phyloP scores from a whole-genome alignment of 2,113 vertebrate genomes.

The Mungos mungo region DNA sequence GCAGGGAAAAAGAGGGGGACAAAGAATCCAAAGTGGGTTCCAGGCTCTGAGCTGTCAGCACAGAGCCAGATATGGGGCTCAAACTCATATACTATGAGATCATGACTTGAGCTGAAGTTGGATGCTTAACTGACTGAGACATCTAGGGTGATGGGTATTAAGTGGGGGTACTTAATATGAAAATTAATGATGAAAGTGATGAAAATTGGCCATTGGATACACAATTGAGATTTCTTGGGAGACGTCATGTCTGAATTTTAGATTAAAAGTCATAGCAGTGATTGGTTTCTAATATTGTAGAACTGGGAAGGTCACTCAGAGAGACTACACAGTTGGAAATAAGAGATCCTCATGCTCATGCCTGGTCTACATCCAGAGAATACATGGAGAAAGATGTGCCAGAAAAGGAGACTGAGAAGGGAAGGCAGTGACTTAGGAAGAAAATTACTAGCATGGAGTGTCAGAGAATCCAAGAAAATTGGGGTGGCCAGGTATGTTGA shows the following conservation, averaged over 20 bases:
- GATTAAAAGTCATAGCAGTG: background rate
- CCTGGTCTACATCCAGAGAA: background rate
- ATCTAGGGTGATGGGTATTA: background rate
- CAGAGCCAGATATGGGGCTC: too few species aligned
- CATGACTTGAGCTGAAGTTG: too few species aligned
- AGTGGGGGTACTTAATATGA: background rate
- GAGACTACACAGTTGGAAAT: background rate
- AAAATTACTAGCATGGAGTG: background rate
- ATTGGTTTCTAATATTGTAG: background rate
- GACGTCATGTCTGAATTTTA: background rate
- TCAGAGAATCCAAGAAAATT: background rate
- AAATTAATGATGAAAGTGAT: too few species aligned
- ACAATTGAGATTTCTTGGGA: background rate
- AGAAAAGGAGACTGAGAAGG: background rate
- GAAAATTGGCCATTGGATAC: background rate
- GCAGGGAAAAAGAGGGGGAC: too few species aligned
- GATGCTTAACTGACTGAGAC: too few species aligned
- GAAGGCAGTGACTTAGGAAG: background rate
- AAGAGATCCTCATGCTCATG: accelerated
- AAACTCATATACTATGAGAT: too few species aligned
- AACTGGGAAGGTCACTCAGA: background rate
- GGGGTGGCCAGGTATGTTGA: background rate
- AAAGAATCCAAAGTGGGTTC: too few species aligned
- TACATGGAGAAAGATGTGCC: background rate
- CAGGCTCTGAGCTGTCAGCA: too few species aligned